Percentiles rank a stretch among this genome's conserved stretches.
These are phyloP conservation scores for Hydractinia symbiolongicarpus DNA, from an alignment of 30 jellyfish, hydroid and myxozoan genomes.

Conservation along the genomic window DNA sequence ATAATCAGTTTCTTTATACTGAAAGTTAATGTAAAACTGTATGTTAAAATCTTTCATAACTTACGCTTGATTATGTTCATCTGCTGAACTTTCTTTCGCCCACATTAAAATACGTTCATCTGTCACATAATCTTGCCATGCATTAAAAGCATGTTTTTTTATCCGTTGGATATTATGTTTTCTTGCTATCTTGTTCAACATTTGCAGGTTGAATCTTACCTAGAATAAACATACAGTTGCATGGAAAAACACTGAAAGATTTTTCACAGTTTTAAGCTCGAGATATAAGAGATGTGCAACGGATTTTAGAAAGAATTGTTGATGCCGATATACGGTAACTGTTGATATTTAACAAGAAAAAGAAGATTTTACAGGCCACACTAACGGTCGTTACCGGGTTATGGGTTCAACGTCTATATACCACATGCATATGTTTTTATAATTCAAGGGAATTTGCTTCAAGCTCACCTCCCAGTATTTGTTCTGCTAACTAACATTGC, in stretches of 20 bases:
- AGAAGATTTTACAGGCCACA: not conserved
- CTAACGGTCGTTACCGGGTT: no score
- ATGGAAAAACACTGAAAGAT: no score
- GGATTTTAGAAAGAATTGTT: no score
- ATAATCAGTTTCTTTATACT: not conserved
- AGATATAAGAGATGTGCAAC: not conserved
- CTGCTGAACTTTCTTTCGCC: constrained; percentile 84
- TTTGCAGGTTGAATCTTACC: constrained; percentile 62
- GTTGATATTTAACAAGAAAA: not conserved
- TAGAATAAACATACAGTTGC: not conserved
- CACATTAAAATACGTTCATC: constrained; percentile 73
- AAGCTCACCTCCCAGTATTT: no score
- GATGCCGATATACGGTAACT: not conserved
- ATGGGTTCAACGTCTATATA: no score
- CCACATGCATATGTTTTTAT: no score
- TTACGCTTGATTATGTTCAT: constrained; percentile 68
- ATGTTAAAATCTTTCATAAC: not conserved
- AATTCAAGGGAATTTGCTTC: no score
- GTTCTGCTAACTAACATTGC: no score
- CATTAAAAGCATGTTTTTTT: constrained; percentile 30
- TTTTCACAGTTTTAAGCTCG: not conserved
- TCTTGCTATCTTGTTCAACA: constrained; percentile 44
- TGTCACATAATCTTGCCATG: constrained; percentile 88
- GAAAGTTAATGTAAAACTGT: not conserved
- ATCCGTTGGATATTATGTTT: constrained; percentile 28